These are phyloP conservation scores for Accipiter cooperii DNA, from an alignment of 2,113 vertebrate genomes.

Conservation along the genomic window DNA sequence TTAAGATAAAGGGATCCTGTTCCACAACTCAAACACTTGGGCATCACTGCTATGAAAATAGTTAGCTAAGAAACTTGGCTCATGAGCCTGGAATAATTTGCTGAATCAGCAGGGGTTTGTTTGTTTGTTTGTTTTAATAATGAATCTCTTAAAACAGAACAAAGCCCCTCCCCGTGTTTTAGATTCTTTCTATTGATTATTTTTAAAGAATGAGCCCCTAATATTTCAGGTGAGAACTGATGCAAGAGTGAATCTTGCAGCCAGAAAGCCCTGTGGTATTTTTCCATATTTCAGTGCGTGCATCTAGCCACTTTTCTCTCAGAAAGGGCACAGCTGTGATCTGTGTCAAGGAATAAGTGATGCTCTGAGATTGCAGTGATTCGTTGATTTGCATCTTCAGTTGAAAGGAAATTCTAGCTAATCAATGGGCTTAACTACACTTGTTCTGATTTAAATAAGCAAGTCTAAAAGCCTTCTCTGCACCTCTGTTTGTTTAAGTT, in stretches of 20 bases:
- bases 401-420: constrained; percentile 63
- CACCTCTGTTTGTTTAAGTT: constrained; percentile 77
- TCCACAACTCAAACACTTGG: background rate
- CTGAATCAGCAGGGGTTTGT: background rate
- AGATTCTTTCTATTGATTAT: constrained; percentile 28
- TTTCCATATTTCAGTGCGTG: background rate
- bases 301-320: background rate
- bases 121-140: background rate
- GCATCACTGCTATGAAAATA: background rate
- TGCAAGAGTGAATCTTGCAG: background rate
- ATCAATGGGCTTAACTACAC: constrained; percentile 43
- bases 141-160: background rate
- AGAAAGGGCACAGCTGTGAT: background rate
- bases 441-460: constrained; percentile 62
- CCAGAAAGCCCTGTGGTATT: constrained; percentile 7
- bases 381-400: constrained; percentile 61
- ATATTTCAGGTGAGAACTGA: constrained; percentile 3
- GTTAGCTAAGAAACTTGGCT: background rate
- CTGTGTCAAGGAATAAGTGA: background rate
- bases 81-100: constrained; percentile 5
- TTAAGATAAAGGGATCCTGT: background rate
- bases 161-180: background rate
- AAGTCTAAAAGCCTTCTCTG: constrained; percentile 66
- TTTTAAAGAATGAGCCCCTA: constrained; percentile 33
- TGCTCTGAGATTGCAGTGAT: background rate